Percentiles rank a stretch among this genome's conserved stretches.
These are phyloP conservation scores for Syngnathoides biaculeatus DNA, from an alignment of 2,113 vertebrate species.

Conservation along the genomic window DNA sequence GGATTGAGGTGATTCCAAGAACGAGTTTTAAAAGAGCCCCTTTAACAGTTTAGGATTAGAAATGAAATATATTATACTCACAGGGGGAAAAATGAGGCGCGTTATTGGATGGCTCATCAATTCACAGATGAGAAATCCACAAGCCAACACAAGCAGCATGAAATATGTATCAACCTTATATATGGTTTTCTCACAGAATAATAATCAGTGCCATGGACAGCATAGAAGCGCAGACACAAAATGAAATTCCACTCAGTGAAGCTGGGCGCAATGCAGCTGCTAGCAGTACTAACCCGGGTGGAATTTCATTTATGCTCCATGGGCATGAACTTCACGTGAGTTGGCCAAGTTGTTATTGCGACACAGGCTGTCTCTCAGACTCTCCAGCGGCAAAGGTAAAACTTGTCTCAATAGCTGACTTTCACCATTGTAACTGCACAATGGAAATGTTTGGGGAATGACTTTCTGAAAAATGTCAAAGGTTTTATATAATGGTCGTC, in stretches of 20 bases:
- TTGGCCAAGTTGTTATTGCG: conserved; percentile 52
- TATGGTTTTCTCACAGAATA: conserved; percentile 52
- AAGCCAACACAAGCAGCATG: conserved; percentile 40
- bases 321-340: conserved; percentile 49
- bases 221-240: conserved; percentile 38
- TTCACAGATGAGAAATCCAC: conserved; percentile 53
- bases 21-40: conserved; percentile 27
- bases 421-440: conserved; percentile 28
- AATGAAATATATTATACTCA: conserved; percentile 49
- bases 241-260: conserved; percentile 39
- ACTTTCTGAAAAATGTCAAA: conserved; percentile 38
- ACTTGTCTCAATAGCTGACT: conserved; percentile 34
- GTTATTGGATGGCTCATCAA: conserved; percentile 53
- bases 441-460: conserved; percentile 26
- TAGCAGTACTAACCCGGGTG: conserved; percentile 22
- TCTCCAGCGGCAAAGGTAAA: conserved; percentile 39
- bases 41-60: conserved; percentile 45
- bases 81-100: conserved; percentile 26
- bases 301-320: conserved; percentile 49
- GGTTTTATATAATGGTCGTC: conserved; percentile 15
- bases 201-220: conserved; percentile 51
- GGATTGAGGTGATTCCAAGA: conserved; percentile 20
- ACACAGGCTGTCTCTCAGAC: conserved; percentile 23
- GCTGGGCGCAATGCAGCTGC: conserved; percentile 12
- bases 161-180: conserved; percentile 59